Conservation (phyloP, 2,888 invertebrate species). For the Ornithoptera alexandrae region DNA sequence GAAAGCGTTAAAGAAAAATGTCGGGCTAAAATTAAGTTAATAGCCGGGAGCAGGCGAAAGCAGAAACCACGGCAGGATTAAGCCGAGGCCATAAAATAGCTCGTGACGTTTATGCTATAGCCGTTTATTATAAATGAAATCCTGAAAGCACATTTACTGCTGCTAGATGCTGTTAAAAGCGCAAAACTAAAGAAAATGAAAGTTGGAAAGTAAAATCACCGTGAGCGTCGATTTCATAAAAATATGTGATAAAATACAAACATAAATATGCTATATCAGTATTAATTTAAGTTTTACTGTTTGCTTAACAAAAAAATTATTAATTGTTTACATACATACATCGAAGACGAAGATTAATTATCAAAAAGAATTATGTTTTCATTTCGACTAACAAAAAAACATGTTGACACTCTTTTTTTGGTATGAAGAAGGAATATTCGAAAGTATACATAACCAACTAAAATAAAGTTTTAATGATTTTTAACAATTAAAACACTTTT, state of each 20-base stretch:
- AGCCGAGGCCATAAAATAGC: conserved; percentile 43
- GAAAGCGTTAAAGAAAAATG: conserved; percentile 56
- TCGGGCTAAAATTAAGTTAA: conserved; percentile 65
- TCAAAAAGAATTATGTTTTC: too few relatives aligned
- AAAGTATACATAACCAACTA: too few relatives aligned
- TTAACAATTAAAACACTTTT: too few relatives aligned
- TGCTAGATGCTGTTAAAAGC: conserved; percentile 27
- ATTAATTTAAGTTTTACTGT: not conserved
- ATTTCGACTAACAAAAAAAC: too few relatives aligned
- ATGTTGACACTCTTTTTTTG: too few relatives aligned
- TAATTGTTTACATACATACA: too few relatives aligned
- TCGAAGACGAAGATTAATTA: too few relatives aligned
- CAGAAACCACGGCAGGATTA: conserved; percentile 54
- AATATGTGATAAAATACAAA: not conserved
- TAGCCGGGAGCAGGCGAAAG: conserved; percentile 57
- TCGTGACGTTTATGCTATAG: conserved; percentile 28
- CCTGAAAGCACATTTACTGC: conserved; percentile 35
- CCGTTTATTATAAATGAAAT: conserved; percentile 28
- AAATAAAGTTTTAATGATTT: too few relatives aligned
- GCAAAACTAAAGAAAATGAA: conserved; percentile 1
- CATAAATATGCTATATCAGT: not conserved
- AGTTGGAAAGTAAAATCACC: not conserved
- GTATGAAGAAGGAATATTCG: too few relatives aligned
- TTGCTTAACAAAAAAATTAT: too few relatives aligned
- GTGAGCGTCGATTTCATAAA: not conserved